These are phyloP conservation scores for Ceratosolen fusciceps DNA, from an alignment of 1,140 invertebrate genomes.

Conservation along the genomic window DNA sequence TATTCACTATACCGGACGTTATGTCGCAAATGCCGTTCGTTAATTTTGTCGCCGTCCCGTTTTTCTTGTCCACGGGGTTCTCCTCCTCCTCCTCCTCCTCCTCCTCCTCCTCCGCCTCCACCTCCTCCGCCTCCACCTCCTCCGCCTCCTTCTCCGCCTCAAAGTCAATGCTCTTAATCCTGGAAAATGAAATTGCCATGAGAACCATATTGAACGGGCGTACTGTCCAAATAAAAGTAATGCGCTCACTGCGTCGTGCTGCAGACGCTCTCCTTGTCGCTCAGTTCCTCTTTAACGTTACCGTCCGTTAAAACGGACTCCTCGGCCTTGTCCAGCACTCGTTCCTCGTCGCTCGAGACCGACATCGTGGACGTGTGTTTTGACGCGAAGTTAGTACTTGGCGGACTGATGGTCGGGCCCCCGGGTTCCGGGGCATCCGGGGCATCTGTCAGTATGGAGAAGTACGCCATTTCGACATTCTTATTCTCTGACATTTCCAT, in stretches of 20 bases:
- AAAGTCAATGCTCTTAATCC: slow-evolving; percentile 12
- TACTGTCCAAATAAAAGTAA: neutral
- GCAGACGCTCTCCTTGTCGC: slow-evolving; percentile 49
- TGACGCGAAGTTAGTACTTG: slow-evolving; percentile 56
- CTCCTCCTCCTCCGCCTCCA: too few species aligned
- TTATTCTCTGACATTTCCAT: slow-evolving; percentile 55
- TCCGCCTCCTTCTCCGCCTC: slow-evolving; percentile 1
- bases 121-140: too few species aligned
- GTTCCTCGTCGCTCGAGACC: slow-evolving; percentile 45
- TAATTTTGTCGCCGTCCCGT: slow-evolving; percentile 21
- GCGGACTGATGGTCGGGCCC: slow-evolving; percentile 53
- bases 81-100: too few species aligned
- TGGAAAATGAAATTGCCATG: slow-evolving; percentile 24
- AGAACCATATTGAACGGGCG: neutral
- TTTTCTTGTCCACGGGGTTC: slow-evolving; percentile 19
- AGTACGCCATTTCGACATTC: slow-evolving; percentile 45
- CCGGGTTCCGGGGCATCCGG: slow-evolving; percentile 59
- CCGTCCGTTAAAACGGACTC: slow-evolving; percentile 23
- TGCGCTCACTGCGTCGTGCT: slow-evolving; percentile 34
- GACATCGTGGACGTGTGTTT: slow-evolving; percentile 61
- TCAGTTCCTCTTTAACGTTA: slow-evolving; percentile 40
- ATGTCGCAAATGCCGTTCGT: slow-evolving; percentile 45
- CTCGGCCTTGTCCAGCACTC: slow-evolving; percentile 27
- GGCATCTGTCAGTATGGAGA: slow-evolving; percentile 52
- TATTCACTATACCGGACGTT: slow-evolving; percentile 54